phyloP scores from a whole-genome alignment of 2,888 invertebrate genomes.

The Imbricaverruca yamaguchii region DNA sequence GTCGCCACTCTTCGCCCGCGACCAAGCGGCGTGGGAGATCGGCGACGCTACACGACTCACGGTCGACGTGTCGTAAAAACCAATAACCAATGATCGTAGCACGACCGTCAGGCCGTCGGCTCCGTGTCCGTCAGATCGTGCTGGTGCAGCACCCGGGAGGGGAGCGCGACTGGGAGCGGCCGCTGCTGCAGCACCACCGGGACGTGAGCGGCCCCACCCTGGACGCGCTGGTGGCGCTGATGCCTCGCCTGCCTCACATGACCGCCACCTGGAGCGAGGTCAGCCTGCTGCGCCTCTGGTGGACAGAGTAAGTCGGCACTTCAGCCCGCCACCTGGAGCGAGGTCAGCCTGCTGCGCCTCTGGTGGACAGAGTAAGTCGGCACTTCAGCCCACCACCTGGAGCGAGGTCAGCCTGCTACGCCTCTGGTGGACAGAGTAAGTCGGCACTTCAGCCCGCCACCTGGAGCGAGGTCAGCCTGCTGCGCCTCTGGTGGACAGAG shows the following conservation, averaged over 20 bases:
- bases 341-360: conserved; percentile 70
- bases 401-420: conserved; percentile 77
- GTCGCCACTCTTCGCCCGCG: no score
- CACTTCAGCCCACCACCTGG: conserved; percentile 95
- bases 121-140: conserved; percentile 38
- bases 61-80: no score
- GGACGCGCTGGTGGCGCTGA: conserved; percentile 83
- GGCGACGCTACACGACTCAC: no score
- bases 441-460: conserved; percentile 72
- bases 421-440: conserved; percentile 75
- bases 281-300: conserved; percentile 76
- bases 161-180: conserved; percentile 95
- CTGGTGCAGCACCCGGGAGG: conserved; percentile 68
- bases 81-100: no score
- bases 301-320: conserved; percentile 54
- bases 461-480: conserved; percentile 79
- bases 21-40: no score
- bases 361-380: conserved; percentile 70
- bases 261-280: conserved; percentile 94
- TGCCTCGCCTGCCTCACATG: conserved; percentile 79
- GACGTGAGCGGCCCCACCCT: conserved; percentile 80
- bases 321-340: conserved; percentile 58
- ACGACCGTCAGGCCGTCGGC: no score
- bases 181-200: conserved; percentile 90
- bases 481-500: conserved; percentile 84